phyloP scores from a whole-genome alignment of 2,888 invertebrate genomes.

The Exocentrus adspersus region DNA sequence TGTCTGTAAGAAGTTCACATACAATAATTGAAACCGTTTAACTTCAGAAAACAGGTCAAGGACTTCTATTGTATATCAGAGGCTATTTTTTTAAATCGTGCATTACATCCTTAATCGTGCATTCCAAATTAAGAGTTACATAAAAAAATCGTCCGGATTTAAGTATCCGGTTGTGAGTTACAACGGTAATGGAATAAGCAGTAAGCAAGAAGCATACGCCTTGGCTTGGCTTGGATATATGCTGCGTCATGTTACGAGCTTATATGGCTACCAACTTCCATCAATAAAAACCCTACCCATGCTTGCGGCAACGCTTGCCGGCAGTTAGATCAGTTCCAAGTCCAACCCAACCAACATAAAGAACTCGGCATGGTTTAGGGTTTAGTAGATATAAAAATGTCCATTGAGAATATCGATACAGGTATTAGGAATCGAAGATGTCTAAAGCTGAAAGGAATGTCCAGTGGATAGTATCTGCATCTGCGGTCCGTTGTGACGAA shows the following conservation, averaged over 20 bases:
- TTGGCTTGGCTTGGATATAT: neutral
- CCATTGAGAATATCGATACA: no score
- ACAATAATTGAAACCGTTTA: no score
- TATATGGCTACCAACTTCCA: constrained; percentile 17
- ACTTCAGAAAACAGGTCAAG: no score
- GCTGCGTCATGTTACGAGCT: constrained; percentile 13
- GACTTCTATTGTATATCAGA: neutral
- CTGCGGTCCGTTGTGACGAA: no score
- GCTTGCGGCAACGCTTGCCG: neutral
- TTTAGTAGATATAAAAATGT: no score
- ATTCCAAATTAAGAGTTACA: neutral
- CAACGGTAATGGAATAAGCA: neutral
- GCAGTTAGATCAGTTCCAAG: no score
- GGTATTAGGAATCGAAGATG: no score
- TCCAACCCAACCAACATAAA: no score
- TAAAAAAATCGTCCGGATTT: neutral
- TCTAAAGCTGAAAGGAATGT: no score
- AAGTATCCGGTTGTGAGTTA: neutral
- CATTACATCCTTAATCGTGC: constrained; percentile 1
- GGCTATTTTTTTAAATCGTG: neutral
- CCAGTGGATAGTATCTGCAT: no score
- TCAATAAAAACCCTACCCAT: constrained; percentile 11
- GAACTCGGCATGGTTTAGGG: no score
- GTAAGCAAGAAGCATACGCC: neutral
- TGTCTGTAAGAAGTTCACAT: no score